Evolutionary conservation across 2,888 invertebrate genomes (phyloP), one percentile per base, ranked within the genome.

Genomic region (Yponomeuta plumbellus): DNA sequence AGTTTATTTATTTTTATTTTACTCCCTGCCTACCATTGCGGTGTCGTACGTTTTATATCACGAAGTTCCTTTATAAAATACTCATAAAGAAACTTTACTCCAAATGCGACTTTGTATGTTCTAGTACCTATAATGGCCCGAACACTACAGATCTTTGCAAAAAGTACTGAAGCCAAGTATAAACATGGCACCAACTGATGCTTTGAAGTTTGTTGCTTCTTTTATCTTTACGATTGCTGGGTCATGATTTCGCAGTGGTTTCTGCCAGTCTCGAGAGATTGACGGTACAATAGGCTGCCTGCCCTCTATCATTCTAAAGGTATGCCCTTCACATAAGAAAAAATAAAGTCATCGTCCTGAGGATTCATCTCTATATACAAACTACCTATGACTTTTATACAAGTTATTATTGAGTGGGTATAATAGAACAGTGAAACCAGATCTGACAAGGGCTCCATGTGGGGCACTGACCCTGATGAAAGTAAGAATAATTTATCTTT

Each of bases 311-410:
- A 13, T 40, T 62, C 23, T 22, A 34, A 34, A 26, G 40, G 11
- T 21, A 17, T 22, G 65, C 52, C 52, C 56, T 17, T 65, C 22
- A 21, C 23, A 34, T 23, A 21, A 57, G 62, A 63, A 62, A 62
- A 52, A 62, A 62, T 40, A 44, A 34, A 59, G 44, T 66, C 68
- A 70, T 66, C 67, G 68, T 66, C 59, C 59, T 52, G 39, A 3
- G 34, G 52, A 21, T 56, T 21, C 34, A 3, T 23, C n/a, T n/a
- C 57, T 23, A 59, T 10, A 59, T 21, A 59, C 52, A 44, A 58
- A 11, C 72, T 74, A 76, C 78, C 76, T 78, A 74, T 78, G 34
- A 34, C 34, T 34, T 10, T 5, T 34, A 34, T 5, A 34, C 5
- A 34, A 34, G 34, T 34, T 34, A 34, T 34, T 34, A 34, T 52